phyloP scores from a whole-genome alignment of 1,140 invertebrate genomes.

The Macrocentrus cingulum region DNA sequence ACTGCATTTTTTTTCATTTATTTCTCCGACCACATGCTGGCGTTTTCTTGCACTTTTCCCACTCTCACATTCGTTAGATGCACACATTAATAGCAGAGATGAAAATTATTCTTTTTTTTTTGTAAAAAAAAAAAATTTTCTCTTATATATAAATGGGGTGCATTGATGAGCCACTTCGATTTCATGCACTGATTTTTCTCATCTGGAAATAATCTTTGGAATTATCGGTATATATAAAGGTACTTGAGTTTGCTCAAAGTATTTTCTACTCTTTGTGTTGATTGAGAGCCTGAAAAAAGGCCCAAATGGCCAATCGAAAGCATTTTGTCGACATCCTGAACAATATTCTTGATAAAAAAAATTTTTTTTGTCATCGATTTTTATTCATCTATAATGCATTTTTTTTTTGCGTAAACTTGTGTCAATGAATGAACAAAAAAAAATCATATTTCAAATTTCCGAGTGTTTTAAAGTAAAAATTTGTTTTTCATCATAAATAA shows the following conservation, averaged over 20 bases:
- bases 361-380: too few species aligned
- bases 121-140: too few species aligned
- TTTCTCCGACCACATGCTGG: background rate
- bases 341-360: constrained; percentile 19
- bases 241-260: constrained; percentile 38
- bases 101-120: background rate
- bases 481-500: too few species aligned
- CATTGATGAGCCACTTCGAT: too few species aligned
- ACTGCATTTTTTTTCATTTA: constrained; percentile 7
- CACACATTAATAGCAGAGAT: background rate
- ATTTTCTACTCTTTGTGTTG: constrained; percentile 16
- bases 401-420: too few species aligned
- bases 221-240: constrained; percentile 18
- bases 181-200: background rate
- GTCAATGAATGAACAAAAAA: too few species aligned
- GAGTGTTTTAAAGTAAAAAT: too few species aligned
- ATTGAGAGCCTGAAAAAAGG: constrained; percentile 14
- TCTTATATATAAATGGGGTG: too few species aligned
- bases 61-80: background rate
- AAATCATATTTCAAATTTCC: too few species aligned
- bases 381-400: too few species aligned
- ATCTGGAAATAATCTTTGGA: constrained; percentile 3
- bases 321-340: constrained; percentile 27
- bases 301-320: constrained; percentile 42
- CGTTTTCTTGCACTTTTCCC: background rate